Base-by-base conservation (phyloP, 1,140 invertebrate genomes). In the Pseudomyrmex sp. region DNA sequence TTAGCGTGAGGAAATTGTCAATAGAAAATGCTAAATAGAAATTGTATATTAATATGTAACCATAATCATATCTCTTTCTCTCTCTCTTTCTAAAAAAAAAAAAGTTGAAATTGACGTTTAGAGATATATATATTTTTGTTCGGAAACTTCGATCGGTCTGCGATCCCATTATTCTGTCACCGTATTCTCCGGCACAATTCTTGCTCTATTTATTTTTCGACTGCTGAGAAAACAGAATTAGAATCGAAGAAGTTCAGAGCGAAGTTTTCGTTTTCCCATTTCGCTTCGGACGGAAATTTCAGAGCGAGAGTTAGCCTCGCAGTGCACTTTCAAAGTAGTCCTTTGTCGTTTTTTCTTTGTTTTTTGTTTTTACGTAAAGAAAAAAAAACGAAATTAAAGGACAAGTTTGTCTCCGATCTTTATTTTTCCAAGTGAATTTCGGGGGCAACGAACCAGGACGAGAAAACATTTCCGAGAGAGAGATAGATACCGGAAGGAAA, bases 401-500 rank as follows among this genome's bases (percentile, higher is more conserved):
- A 56, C 44, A 44, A 10, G 50, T 13, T 69, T 4, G 9, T 35
- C 15, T 70, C 7, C 0, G 35, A 61, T 72, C 66, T 61, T 54
- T 18, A 23, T 48, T 80, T 23, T 54, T 70, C 20, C 15, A 50
- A 44, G 10, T 61, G 54, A 44, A 70, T 61, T 35, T 70, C 46
- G 66, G 26, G 76, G 7, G 20, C 44, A 48, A 70, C 20, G 52
- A 80, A 68, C 62, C 62, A 77, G 62, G 62, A 48, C 44, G 74
- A 58, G 73, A 74, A 80, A 61, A 80, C 72, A 59, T 72, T 61
- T 50, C 44, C 54, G 54, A 23, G 52, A 26, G 52, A 26, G 26
- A 77, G 18, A 59, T 20, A 65, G 13, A 79, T 70, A 26, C 23
- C 76, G 76, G 66, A 80, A 80, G 66, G 66, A 70, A 80, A 79